phyloP scores from a whole-genome alignment of 2,888 invertebrate species.

The Lydus trimaculatus region DNA sequence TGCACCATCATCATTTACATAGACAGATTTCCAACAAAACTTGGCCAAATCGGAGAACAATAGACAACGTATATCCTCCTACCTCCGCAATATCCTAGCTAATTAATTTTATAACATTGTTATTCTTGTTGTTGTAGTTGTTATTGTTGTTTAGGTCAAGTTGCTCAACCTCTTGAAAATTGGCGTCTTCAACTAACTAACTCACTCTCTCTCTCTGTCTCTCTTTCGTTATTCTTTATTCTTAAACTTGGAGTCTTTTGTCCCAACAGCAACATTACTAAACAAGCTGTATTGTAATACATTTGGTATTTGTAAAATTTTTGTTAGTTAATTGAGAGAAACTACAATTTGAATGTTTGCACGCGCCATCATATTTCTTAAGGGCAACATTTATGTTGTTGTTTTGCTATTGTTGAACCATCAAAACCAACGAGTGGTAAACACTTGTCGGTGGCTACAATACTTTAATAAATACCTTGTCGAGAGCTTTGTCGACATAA shows the following conservation, averaged over 20 bases:
- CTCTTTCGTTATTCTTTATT: neutral
- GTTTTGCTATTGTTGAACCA: slow-evolving; percentile 46
- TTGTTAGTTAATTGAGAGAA: slow-evolving; percentile 26
- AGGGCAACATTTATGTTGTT: slow-evolving; percentile 34
- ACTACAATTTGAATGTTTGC: slow-evolving; percentile 23
- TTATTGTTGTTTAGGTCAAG: slow-evolving; percentile 6
- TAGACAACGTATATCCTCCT: slow-evolving; percentile 9
- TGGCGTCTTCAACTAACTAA: slow-evolving; percentile 7
- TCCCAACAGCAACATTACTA: slow-evolving; percentile 37
- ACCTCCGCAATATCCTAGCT: slow-evolving; percentile 19
- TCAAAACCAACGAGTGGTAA: slow-evolving; percentile 49
- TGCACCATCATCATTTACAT: slow-evolving; percentile 24
- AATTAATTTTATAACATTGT: slow-evolving; percentile 25
- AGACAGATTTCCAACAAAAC: slow-evolving; percentile 11
- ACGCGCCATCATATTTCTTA: slow-evolving; percentile 13
- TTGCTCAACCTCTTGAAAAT: slow-evolving; percentile 3
- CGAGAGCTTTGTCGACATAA: slow-evolving; percentile 49
- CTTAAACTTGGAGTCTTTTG: slow-evolving; percentile 37
- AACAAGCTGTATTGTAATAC: slow-evolving; percentile 22
- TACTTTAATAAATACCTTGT: slow-evolving; percentile 53
- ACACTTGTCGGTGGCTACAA: slow-evolving; percentile 51
- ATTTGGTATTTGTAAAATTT: slow-evolving; percentile 19
- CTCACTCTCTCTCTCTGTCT: too few relatives aligned
- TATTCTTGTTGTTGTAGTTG: too few relatives aligned
- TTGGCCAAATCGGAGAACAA: slow-evolving; percentile 23